Base-by-base conservation (phyloP, 35 echinoderm and acorn worm genomes). In the Eucidaris tribuloides region DNA sequence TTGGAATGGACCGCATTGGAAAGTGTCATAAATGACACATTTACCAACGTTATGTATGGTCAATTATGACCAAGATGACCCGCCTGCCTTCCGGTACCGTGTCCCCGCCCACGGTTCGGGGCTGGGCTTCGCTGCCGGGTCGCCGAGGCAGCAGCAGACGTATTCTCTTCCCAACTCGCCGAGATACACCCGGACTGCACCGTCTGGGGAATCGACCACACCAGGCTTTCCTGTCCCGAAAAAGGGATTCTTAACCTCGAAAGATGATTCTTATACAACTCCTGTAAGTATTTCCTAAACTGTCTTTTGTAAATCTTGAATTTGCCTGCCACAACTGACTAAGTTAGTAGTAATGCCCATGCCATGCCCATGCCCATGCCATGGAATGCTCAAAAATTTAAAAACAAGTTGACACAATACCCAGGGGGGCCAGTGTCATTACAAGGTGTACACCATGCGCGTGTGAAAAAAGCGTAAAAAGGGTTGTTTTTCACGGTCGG, bases 21-120 rank as follows among this genome's bases (percentile, higher is more conserved):
- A 15, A 19, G 50, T 57, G 49, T 74, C 50, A 35, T 5, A 76
- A 78, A 86, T 87, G 84, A 79, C 68, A 52, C 71, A 87, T 41
- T 78, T 78, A 30, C 84, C 84, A 18, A 79, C 84, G 3, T 58
- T 87, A 1, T 87, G 84, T 29, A 77, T 79, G 71, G 71, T 87
- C 55, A 37, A 78, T 61, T 87, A 87, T 77, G 84, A 87, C 57
- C 70, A 55, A 24, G 71, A 79, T 24, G 84, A 78, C 6, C 38
- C 68, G 2, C 68, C 68, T 2, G 68, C 35, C 20, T 74, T 74
- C 44, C 68, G 68, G 18, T 74, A 74, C 41, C 68, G 68, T 40
- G 38, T 74, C 40, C 41, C 33, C 35, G 31, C 27, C n/a, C n/a
- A n/a, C n/a, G n/a, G n/a, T n/a, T n/a, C n/a, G n/a, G n/a, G n/a